Evolutionary conservation across 2,797 vertebrate genomes (phyloP).

Genomic region (Cyclura pinguis): DNA sequence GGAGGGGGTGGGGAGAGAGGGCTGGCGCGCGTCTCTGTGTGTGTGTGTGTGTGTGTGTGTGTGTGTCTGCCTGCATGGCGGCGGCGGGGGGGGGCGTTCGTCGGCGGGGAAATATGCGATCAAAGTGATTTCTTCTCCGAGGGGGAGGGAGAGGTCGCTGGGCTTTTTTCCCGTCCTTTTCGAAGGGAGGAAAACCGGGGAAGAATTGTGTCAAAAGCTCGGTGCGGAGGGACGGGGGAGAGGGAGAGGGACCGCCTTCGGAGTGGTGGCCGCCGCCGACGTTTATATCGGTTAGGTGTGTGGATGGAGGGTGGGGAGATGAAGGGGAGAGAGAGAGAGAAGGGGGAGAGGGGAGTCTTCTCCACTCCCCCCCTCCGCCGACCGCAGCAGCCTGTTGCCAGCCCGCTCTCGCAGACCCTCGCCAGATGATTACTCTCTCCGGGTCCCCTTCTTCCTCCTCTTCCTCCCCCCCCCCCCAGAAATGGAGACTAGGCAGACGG

Average conservation of each 20-base stretch:
- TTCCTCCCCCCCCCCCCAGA: conserved; percentile 12
- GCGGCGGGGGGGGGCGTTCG: background rate
- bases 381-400: conserved; percentile 36
- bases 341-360: conserved; percentile 13
- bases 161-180: too few species aligned
- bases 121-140: conserved; percentile 21
- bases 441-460: conserved; percentile 32
- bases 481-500: conserved; percentile 64
- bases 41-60: too few species aligned
- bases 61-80: background rate
- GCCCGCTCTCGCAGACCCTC: conserved; percentile 24
- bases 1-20: background rate
- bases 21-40: too few species aligned
- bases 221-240: too few species aligned
- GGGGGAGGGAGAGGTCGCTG: background rate
- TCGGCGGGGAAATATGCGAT: background rate
- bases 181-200: background rate
- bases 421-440: conserved; percentile 58
- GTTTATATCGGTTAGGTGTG: conserved; percentile 2
- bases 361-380: background rate
- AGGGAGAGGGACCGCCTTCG: background rate
- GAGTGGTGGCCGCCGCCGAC: too few species aligned
- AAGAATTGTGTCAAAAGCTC: background rate
- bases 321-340: background rate
- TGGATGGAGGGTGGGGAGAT: background rate